A percentile compares a stretch with the other conserved stretches of the same genome.
Evolutionary conservation across 2,113 vertebrate species (phyloP).

Genomic region (Epinephelus lanceolatus): DNA sequence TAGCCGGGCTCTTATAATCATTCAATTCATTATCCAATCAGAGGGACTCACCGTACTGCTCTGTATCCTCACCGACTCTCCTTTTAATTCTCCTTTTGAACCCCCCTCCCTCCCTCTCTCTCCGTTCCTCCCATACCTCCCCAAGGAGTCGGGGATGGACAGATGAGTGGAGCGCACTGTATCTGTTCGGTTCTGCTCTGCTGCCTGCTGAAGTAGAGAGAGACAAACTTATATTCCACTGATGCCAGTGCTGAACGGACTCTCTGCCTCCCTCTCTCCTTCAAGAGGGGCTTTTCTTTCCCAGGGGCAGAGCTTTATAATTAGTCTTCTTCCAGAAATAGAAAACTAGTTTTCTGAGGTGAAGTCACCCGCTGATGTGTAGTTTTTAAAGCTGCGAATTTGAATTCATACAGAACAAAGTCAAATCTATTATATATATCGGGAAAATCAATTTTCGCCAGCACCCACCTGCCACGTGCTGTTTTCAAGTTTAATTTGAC

Average conservation of each 20-base stretch:
- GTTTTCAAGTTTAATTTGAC: neutral
- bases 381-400: slow-evolving; percentile 52
- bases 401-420: slow-evolving; percentile 33
- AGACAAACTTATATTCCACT: slow-evolving; percentile 77
- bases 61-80: slow-evolving; percentile 60
- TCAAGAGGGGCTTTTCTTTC: slow-evolving; percentile 74
- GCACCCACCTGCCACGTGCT: too few species aligned
- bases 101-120: slow-evolving; percentile 28
- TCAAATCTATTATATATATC: slow-evolving; percentile 37
- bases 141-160: slow-evolving; percentile 74
- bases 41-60: slow-evolving; percentile 69
- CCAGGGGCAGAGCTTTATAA: slow-evolving; percentile 78
- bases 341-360: slow-evolving; percentile 81
- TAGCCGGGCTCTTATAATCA: slow-evolving; percentile 75
- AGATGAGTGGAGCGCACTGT: slow-evolving; percentile 76
- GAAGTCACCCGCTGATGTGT: slow-evolving; percentile 68
- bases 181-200: slow-evolving; percentile 80
- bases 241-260: slow-evolving; percentile 70
- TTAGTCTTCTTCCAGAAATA: slow-evolving; percentile 82
- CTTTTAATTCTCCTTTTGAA: slow-evolving; percentile 62
- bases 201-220: slow-evolving; percentile 72
- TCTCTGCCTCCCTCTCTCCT: slow-evolving; percentile 63
- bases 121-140: slow-evolving; percentile 65
- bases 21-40: slow-evolving; percentile 85
- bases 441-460: too few species aligned